Evolutionary conservation across 2,113 vertebrate genomes (phyloP).

Genomic region (Sapajus apella): DNA sequence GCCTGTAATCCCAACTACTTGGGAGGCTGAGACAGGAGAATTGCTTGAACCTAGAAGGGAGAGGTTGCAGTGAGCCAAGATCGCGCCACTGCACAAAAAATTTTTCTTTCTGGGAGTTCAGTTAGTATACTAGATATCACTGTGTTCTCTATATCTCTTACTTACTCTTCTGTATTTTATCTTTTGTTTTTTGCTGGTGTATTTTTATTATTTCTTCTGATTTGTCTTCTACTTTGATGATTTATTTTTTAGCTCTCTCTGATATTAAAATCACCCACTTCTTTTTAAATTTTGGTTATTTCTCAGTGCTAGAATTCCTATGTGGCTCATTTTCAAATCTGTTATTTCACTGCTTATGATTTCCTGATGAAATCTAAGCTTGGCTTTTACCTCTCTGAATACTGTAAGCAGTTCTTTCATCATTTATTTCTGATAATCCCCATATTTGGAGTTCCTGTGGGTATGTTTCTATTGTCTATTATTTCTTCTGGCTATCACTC

Average conservation of each 20-base stretch:
- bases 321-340: not conserved
- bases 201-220: not conserved
- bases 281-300: not conserved
- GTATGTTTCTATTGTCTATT: not conserved
- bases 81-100: too few relatives aligned
- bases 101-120: not conserved
- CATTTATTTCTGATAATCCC: not conserved
- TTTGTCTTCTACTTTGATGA: constrained; percentile 4
- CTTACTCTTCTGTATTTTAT: not conserved
- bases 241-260: not conserved
- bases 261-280: constrained; percentile 1
- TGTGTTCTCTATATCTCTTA: not conserved
- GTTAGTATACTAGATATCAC: not conserved
- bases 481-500: not conserved
- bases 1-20: too few relatives aligned
- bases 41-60: too few relatives aligned
- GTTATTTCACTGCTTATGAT: not conserved
- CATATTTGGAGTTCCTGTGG: not conserved
- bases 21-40: too few relatives aligned
- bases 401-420: not conserved
- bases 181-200: not conserved
- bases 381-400: not conserved
- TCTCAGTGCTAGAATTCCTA: constrained; percentile 7
- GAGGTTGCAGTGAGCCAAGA: too few relatives aligned
- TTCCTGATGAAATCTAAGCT: constrained; percentile 11